phyloP scores from a whole-genome alignment of 2,888 invertebrate species.

The Monochamus alternatus region DNA sequence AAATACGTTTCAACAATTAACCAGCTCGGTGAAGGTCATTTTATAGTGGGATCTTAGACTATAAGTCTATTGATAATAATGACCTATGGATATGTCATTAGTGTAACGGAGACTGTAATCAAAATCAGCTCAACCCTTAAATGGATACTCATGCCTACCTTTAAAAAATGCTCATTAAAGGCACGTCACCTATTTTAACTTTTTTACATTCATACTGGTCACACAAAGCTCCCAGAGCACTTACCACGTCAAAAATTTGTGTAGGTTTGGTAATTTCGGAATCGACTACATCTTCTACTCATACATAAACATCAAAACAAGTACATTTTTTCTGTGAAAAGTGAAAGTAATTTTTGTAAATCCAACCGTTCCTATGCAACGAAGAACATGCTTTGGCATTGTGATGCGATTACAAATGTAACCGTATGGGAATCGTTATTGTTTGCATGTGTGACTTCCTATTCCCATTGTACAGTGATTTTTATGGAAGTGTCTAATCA shows the following conservation, averaged over 20 bases:
- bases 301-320: not conserved
- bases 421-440: not conserved
- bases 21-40: no score
- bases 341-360: conserved; percentile 8
- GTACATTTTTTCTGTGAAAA: not conserved
- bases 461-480: not conserved
- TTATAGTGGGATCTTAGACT: no score
- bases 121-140: no score
- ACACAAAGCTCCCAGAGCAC: not conserved
- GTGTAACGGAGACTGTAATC: no score
- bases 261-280: not conserved
- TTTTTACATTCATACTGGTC: no score
- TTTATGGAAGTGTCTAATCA: no score
- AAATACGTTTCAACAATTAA: no score
- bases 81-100: no score
- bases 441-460: not conserved
- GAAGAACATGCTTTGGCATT: not conserved
- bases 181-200: no score
- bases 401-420: not conserved
- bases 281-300: not conserved
- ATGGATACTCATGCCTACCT: no score
- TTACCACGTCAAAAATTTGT: not conserved
- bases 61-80: no score
- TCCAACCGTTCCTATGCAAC: not conserved
- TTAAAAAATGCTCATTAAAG: not conserved